Percentiles rank a stretch among this genome's conserved stretches.
Conservation (phyloP, 2,888 invertebrate genomes). For the Syrphus vitripennis region DNA sequence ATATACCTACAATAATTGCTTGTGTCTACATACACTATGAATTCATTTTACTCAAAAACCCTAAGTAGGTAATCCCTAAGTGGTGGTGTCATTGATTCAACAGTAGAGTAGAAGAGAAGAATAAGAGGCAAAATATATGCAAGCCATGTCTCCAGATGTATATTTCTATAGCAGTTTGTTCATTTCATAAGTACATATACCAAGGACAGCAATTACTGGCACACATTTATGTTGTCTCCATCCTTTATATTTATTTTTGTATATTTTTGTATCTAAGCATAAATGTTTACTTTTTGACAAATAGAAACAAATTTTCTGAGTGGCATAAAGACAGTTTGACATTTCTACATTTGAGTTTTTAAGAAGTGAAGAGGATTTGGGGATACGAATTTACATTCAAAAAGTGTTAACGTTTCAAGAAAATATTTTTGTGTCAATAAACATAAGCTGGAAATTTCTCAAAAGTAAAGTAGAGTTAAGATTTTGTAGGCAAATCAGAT, state of each 20-base stretch:
- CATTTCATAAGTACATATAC: constrained; percentile 1
- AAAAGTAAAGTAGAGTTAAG: neutral
- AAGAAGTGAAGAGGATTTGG: neutral
- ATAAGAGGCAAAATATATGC: neutral
- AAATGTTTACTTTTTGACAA: constrained; percentile 14
- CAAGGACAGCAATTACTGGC: constrained; percentile 29
- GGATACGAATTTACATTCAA: neutral
- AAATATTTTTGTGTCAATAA: constrained; percentile 30
- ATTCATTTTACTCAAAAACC: neutral
- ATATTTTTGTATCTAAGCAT: neutral
- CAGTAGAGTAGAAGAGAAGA: neutral
- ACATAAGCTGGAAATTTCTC: constrained; percentile 4
- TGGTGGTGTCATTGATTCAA: constrained; percentile 21
- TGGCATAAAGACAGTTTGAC: constrained; percentile 26
- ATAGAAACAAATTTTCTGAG: constrained; percentile 30
- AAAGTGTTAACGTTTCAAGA: constrained; percentile 13
- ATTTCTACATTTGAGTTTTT: constrained; percentile 3
- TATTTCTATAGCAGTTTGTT: neutral
- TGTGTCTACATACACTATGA: neutral
- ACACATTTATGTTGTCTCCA: neutral
- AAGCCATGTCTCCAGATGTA: neutral
- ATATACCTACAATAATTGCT: too few relatives aligned
- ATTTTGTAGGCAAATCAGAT: neutral
- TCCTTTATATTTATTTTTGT: neutral
- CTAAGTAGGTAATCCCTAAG: constrained; percentile 26